These are phyloP conservation scores for Eupithecia dodoneata DNA, from an alignment of 2,888 invertebrate species.

Conservation along the genomic window DNA sequence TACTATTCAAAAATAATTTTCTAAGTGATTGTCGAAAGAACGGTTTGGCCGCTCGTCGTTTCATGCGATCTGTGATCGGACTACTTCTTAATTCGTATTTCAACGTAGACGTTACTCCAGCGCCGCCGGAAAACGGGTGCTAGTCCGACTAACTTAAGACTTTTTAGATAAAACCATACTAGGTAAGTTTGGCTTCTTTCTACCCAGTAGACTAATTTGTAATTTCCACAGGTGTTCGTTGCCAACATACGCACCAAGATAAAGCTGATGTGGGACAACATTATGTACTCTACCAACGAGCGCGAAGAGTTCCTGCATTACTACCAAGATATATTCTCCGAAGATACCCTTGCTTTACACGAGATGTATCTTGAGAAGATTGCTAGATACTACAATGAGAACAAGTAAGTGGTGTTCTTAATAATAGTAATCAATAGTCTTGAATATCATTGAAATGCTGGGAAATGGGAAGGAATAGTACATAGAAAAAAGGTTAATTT, in stretches of 20 bases:
- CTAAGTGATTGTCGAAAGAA: too few relatives aligned
- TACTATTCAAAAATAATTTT: too few relatives aligned
- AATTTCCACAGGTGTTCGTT: constrained; percentile 79
- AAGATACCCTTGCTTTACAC: constrained; percentile 91
- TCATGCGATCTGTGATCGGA: too few relatives aligned
- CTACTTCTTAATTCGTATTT: too few relatives aligned
- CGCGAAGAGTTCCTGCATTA: constrained; percentile 86
- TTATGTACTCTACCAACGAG: constrained; percentile 87
- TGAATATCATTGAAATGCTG: not conserved
- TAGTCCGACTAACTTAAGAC: not conserved
- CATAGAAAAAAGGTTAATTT: too few relatives aligned
- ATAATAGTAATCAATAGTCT: not conserved
- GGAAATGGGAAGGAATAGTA: too few relatives aligned
- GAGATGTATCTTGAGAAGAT: constrained; percentile 90
- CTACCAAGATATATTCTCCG: constrained; percentile 88
- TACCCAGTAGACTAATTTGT: not conserved
- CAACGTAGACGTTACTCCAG: not conserved
- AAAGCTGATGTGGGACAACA: constrained; percentile 89
- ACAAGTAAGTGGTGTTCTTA: constrained; percentile 77
- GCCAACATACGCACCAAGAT: constrained; percentile 89
- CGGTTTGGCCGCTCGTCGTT: too few relatives aligned
- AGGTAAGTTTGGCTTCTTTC: not conserved
- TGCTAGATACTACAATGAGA: constrained; percentile 85
- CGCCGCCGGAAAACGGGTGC: not conserved
- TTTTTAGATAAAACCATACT: not conserved